Evolutionary conservation across 2,797 vertebrate species (phyloP).

Genomic region (Paedocypris micromegethes): DNA sequence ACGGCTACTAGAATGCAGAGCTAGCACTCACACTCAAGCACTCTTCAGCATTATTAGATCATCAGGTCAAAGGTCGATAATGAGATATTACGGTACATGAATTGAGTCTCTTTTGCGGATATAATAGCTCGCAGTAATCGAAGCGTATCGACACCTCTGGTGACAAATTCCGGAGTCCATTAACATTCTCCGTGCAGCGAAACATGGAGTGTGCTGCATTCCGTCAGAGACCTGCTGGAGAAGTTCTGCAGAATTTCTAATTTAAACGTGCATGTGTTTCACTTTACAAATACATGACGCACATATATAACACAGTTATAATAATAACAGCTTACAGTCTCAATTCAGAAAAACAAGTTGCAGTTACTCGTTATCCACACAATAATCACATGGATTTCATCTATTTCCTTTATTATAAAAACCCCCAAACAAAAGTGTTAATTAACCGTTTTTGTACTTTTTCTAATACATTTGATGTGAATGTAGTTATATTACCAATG

Average conservation of each 20-base stretch:
- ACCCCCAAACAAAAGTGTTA: conserved; percentile 38
- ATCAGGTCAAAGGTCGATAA: conserved; percentile 34
- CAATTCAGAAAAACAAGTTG: too few species aligned
- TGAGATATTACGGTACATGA: conserved; percentile 10
- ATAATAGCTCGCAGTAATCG: conserved; percentile 26
- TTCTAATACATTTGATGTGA: conserved; percentile 46
- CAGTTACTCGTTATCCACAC: too few species aligned
- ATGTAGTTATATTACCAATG: conserved; percentile 38
- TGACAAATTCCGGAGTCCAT: conserved; percentile 26
- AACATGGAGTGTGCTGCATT: too few species aligned
- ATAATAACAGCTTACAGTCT: too few species aligned
- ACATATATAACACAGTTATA: too few species aligned
- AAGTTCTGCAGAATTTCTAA: too few species aligned
- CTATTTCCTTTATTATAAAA: conserved; percentile 69
- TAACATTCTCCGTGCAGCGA: conserved; percentile 13
- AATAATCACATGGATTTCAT: conserved; percentile 10
- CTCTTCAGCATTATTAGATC: conserved; percentile 19
- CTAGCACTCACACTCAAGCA: not conserved
- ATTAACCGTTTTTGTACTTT: conserved; percentile 38
- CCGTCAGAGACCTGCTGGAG: too few species aligned
- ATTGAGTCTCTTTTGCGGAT: conserved; percentile 26
- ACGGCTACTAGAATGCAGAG: not conserved
- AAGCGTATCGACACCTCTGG: conserved; percentile 20
- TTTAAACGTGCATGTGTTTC: too few species aligned
- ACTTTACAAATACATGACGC: too few species aligned